phyloP scores from a whole-genome alignment of 2,888 invertebrate species.

The Hartigia nigra region DNA sequence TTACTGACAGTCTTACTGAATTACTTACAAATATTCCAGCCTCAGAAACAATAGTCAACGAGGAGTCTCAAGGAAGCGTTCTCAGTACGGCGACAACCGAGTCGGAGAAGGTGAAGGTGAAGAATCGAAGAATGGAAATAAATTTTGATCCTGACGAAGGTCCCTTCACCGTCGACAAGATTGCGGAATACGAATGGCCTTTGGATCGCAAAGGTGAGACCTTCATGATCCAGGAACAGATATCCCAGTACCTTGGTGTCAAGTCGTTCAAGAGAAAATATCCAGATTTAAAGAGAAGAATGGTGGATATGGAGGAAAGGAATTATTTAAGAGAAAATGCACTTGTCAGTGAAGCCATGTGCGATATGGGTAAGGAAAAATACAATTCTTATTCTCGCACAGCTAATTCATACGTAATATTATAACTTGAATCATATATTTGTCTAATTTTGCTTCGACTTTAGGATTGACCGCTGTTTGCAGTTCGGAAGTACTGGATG shows the following conservation, averaged over 20 bases:
- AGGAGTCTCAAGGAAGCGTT: constrained; percentile 87
- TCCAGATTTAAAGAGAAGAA: constrained; percentile 85
- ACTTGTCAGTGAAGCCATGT: constrained; percentile 89
- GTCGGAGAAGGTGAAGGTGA: constrained; percentile 63
- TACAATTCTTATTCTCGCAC: background rate
- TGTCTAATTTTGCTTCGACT: constrained; percentile 18
- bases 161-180: constrained; percentile 83
- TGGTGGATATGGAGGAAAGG: constrained; percentile 91
- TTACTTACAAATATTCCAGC: constrained; percentile 36
- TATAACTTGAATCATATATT: too few species aligned
- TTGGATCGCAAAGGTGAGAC: constrained; percentile 76
- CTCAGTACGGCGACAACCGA: constrained; percentile 79
- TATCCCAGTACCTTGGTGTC: constrained; percentile 93
- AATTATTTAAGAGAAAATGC: constrained; percentile 86
- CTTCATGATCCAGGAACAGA: constrained; percentile 96
- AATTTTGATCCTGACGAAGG: constrained; percentile 64
- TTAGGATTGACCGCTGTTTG: constrained; percentile 88
- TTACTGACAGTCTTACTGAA: background rate
- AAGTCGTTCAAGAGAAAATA: constrained; percentile 97
- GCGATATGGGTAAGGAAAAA: constrained; percentile 81
- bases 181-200: constrained; percentile 96
- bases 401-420: background rate
- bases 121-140: constrained; percentile 63
- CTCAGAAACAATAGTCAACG: constrained; percentile 69
- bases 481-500: constrained; percentile 92